A percentile compares a stretch with the other conserved stretches of the same genome.
phyloP scores from a whole-genome alignment of 2,797 vertebrate genomes.

The Sebastes wilsoni region DNA sequence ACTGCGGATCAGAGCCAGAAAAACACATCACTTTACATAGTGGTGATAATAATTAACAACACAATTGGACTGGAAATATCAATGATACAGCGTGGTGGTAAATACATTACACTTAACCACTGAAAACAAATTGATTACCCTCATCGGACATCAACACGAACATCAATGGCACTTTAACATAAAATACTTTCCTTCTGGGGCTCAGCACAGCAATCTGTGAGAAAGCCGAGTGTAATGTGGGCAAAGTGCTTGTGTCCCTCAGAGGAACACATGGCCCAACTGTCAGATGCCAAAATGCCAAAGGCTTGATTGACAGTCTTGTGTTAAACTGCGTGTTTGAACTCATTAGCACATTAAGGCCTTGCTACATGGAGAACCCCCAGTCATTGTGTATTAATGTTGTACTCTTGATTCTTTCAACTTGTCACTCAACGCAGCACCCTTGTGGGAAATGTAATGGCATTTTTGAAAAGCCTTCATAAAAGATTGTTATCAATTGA shows the following conservation, averaged over 20 bases:
- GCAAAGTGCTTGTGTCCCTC: conserved; percentile 74
- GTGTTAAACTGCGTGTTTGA: conserved; percentile 81
- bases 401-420: conserved; percentile 50
- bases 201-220: conserved; percentile 48
- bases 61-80: conserved; percentile 28
- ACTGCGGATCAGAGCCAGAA: conserved; percentile 20
- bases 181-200: conserved; percentile 32
- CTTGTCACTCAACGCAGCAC: conserved; percentile 33
- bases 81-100: conserved; percentile 15
- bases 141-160: conserved; percentile 22
- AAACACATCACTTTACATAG: conserved; percentile 26
- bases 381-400: conserved; percentile 66
- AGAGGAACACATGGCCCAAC: conserved; percentile 71
- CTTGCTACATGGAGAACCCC: conserved; percentile 46
- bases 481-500: neutral
- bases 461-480: neutral
- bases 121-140: conserved; percentile 30
- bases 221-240: conserved; percentile 62
- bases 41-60: conserved; percentile 12
- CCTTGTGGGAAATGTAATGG: conserved; percentile 17
- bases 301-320: conserved; percentile 80
- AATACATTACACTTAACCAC: conserved; percentile 33
- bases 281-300: conserved; percentile 81
- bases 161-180: conserved; percentile 20
- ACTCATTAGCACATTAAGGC: conserved; percentile 81